A percentile compares a stretch with the other conserved stretches of the same genome.
Evolutionary conservation across 2,113 vertebrate species (phyloP).

Genomic region (Ceyx margarethae): DNA sequence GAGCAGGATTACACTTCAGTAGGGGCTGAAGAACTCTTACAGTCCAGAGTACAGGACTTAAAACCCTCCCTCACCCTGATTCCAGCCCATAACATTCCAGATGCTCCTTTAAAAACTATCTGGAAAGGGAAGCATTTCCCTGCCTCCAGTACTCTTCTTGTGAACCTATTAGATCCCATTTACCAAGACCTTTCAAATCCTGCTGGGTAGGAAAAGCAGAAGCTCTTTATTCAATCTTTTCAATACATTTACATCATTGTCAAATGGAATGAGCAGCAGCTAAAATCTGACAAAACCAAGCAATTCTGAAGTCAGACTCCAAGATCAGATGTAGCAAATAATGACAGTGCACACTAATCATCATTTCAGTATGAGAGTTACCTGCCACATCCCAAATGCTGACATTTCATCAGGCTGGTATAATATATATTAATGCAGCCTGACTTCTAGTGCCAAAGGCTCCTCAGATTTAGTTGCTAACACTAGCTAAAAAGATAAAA

Average conservation of each 20-base stretch:
- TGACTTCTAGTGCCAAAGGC: slow-evolving; percentile 38
- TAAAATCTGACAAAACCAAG: neutral
- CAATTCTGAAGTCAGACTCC: neutral
- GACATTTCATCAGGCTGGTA: neutral
- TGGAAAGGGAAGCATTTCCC: neutral
- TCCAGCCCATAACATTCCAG: neutral
- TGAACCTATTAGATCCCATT: neutral
- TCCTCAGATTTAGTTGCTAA: slow-evolving; percentile 16
- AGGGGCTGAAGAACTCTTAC: neutral
- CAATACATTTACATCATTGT: neutral
- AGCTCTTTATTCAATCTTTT: neutral
- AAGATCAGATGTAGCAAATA: neutral
- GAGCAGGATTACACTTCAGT: neutral
- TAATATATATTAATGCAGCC: neutral
- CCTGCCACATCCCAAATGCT: neutral
- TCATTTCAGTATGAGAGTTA: neutral
- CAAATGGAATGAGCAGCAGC: neutral
- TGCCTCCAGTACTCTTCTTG: neutral
- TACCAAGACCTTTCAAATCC: neutral
- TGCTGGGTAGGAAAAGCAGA: neutral
- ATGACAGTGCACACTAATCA: neutral
- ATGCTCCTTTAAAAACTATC: neutral
- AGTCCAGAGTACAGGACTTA: neutral
- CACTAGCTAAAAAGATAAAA: slow-evolving; percentile 6
- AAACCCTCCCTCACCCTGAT: neutral